Evolutionary conservation across 2,113 vertebrate genomes (phyloP), one percentile per base, ranked within the genome.

Genomic region (Neolamprologus sp.): DNA sequence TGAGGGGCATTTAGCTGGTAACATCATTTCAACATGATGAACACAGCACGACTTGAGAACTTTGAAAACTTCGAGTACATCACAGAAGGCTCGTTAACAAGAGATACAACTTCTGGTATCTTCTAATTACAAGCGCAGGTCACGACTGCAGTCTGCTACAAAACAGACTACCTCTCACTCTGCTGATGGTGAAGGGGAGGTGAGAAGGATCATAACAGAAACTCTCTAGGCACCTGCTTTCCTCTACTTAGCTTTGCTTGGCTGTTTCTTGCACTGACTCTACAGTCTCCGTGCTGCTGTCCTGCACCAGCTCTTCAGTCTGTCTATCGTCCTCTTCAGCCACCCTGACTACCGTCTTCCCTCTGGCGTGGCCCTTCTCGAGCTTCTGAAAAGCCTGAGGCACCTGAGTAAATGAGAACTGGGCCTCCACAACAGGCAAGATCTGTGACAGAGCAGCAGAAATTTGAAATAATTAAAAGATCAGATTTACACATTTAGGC

Each of bases 331-430:
- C 93, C 21, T 96, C 94, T 75, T 96, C 94, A 26, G 94, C 80
- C 33, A 98, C 96, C 40, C 84, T 85, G 37, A 99, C 95, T 5
- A 99, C 98, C 0, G 97, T 99, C 96, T 99, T 99, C 42, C 98
- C 98, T 87, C 97, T 95, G 51, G 98, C 97, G 1, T 98, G 98
- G 82, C 98, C 98, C 90, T 94, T 91, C 95, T 99, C 98, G 93
- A 98, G 33, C 92, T 98, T 99, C 94, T 96, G 95, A 88, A 99
- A 98, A 68, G 98, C 98, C 95, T 98, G 96, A 54, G 98, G 98
- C 86, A 99, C 97, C 93, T 98, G 93, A 86, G 95, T 94, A 84
- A 99, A 98, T 21, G 97, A 92, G 90, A 98, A 98, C 58, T 97
- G 96, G 84, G 97, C 90, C 81, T 99, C 97, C 88, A 99, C 97